A percentile compares a stretch with the other conserved stretches of the same genome.
Conservation (phyloP, 2,113 vertebrate genomes). For the Myotis davidii region DNA sequence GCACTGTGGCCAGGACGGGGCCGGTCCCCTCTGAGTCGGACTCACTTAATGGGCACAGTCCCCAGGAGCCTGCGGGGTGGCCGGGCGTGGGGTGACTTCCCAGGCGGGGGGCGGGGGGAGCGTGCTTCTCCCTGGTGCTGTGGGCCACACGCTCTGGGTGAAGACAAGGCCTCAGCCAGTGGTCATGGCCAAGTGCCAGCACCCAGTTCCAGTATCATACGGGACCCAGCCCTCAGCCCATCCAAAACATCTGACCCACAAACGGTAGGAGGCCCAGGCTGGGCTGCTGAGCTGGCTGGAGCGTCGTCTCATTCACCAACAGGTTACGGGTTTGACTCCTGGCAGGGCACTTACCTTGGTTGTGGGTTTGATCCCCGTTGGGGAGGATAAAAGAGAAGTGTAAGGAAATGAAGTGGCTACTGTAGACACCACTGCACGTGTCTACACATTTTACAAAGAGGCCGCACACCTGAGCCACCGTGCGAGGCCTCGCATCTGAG, state of each 20-base stretch:
- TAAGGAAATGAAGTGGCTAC: not conserved
- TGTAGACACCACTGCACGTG: rapidly evolving
- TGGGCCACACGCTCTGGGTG: rapidly evolving
- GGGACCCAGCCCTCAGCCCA: not conserved
- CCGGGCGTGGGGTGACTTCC: rapidly evolving
- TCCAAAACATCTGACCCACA: not conserved
- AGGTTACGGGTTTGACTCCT: not conserved
- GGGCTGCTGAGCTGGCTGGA: not conserved
- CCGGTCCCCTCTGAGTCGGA: not conserved
- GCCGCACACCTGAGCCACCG: too few species aligned
- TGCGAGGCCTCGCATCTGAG: rapidly evolving
- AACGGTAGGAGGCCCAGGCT: not conserved
- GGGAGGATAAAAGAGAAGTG: not conserved
- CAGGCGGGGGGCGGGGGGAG: not conserved
- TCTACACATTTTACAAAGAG: too few species aligned
- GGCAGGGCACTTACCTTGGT: not conserved
- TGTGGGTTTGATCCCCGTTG: not conserved
- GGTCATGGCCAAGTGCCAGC: not conserved
- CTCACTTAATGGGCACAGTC: too few species aligned
- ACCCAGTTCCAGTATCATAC: too few species aligned
- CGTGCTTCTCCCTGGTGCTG: too few species aligned
- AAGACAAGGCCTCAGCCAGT: not conserved
- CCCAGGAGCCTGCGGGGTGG: not conserved
- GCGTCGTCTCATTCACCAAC: not conserved
- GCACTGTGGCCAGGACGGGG: not conserved